phyloP scores from a whole-genome alignment of 2,113 vertebrate species.

The Cromileptes altivelis region DNA sequence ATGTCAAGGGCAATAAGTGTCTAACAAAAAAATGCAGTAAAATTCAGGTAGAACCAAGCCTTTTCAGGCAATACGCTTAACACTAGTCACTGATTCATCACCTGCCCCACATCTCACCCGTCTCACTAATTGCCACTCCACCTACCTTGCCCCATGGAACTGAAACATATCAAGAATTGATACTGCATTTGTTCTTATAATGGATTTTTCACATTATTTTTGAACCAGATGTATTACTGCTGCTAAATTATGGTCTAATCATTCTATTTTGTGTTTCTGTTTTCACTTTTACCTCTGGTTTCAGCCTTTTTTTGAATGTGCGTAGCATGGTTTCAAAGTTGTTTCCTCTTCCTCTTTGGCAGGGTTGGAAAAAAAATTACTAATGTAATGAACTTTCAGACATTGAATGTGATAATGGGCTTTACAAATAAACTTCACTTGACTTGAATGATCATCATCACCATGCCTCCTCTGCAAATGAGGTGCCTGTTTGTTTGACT shows the following conservation, averaged over 20 bases:
- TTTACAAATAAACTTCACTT: slow-evolving; percentile 29
- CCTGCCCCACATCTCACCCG: not conserved
- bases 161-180: not conserved
- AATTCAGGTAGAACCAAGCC: not conserved
- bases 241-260: not conserved
- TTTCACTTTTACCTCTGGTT: not conserved
- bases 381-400: slow-evolving; percentile 25
- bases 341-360: not conserved
- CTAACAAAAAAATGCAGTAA: not conserved
- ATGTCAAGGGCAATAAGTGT: not conserved
- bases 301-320: not conserved
- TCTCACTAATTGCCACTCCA: slow-evolving; percentile 17
- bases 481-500: slow-evolving; percentile 41
- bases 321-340: not conserved
- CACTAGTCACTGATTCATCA: not conserved
- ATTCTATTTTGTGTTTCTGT: not conserved
- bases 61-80: not conserved
- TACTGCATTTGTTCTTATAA: not conserved
- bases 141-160: not conserved
- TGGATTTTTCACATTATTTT: not conserved
- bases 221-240: not conserved
- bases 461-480: slow-evolving; percentile 30
- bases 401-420: slow-evolving; percentile 43
- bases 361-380: not conserved
- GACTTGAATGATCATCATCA: slow-evolving; percentile 37